Base-by-base conservation (phyloP, 2,797 vertebrate genomes). In the Typhlichthys eigenmanni region DNA sequence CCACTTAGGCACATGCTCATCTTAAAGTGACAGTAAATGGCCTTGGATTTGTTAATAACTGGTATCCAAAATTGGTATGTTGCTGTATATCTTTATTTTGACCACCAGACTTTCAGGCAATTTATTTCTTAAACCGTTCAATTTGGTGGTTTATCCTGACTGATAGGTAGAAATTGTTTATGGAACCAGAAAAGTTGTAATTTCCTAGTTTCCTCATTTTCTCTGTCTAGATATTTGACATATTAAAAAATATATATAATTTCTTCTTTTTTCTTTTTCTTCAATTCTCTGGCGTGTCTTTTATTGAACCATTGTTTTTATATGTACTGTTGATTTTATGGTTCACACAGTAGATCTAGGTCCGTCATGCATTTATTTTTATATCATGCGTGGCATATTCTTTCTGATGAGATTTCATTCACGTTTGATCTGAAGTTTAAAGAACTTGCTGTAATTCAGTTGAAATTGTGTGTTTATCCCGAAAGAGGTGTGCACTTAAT, bases 401-500 rank as follows among this genome's bases (percentile, higher is more conserved):
- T 57, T 74, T 77, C 66, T 64, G 29, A 60, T 79, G 45, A 51
- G 0, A 7, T 46, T 55, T 59, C 29, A 12, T 29, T 64, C 6
- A 0, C 45, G 52, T 53, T 80, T 80, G 64, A 51, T 76, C 74
- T 67, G 51, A 66, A 77, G 56, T 70, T 71, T 29, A 29, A 29
- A 29, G 24, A 29, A 29, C 24, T 29, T 71, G 77, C 81, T 78
- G 61, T 60, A 68, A 85, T 66, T 71, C 58, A 2, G n/a, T 9
- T 68, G 71, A 50, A 57, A 46, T 82, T 82, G 73, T 88, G 78
- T 43, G 61, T 81, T 79, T 75, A 72, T 77, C 80, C 85, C 81
- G 74, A 83, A 76, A 77, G 3, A 64, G 13, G 71, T 69, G 85
- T 87, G 87, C 87, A 87, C 85, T 89, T 90, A 76, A 63, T 76